phyloP scores from a whole-genome alignment of 2,797 vertebrate genomes.

The Alca torda region DNA sequence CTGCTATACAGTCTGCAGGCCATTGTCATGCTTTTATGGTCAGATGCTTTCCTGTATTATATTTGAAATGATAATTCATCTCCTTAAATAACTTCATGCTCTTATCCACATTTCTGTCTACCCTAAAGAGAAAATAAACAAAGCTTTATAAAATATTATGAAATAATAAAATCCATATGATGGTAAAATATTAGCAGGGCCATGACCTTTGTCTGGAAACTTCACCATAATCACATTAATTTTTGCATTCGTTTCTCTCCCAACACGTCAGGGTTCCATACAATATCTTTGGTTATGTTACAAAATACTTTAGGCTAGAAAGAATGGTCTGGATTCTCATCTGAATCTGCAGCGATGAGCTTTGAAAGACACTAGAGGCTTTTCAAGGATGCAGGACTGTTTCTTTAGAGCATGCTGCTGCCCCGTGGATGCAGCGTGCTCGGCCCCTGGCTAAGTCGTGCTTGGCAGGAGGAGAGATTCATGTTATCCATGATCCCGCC shows the following conservation, averaged over 20 bases:
- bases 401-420: background rate
- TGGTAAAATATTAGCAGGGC: background rate
- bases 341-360: background rate
- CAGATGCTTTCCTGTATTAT: background rate
- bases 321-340: background rate
- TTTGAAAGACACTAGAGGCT: background rate
- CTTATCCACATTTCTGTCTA: background rate
- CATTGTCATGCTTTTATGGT: background rate
- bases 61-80: constrained; percentile 39
- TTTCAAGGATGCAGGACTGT: background rate
- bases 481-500: rapidly evolving
- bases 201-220: constrained; percentile 2
- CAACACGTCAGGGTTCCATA: background rate
- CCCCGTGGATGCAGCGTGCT: rapidly evolving
- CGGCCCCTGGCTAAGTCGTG: rapidly evolving
- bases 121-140: constrained; percentile 43
- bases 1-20: background rate
- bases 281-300: background rate
- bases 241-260: background rate
- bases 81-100: background rate
- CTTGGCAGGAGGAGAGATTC: background rate
- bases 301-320: background rate
- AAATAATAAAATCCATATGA: constrained; percentile 25
- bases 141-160: constrained; percentile 41
- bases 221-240: background rate